Evolutionary conservation across 2,797 vertebrate genomes (phyloP), one percentile per base, ranked within the genome.

Genomic region (Takifugu ocellatus): DNA sequence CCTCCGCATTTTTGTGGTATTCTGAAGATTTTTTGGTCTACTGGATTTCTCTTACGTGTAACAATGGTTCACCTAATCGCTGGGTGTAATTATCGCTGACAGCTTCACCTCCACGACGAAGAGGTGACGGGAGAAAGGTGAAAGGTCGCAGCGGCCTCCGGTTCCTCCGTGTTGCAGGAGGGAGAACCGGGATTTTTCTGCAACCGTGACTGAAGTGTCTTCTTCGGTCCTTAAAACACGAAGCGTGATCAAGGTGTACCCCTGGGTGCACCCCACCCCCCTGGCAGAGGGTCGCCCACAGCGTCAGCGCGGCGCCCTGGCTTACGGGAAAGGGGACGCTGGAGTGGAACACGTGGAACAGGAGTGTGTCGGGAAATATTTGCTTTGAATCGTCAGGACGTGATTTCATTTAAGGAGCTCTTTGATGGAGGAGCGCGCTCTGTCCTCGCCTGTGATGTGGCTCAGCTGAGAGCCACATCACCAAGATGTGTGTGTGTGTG

Each of bases 311-410:
- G 53, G 66, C 51, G 59, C 68, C 61, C 51, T 56, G 39, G 25
- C 78, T 70, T 61, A 72, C 72, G 77, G 64, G 15, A 6, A 63
- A 75, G 79, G 74, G 66, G 49, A 60, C 11, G 54, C 71, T 69
- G 74, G 70, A 69, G 73, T 74, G 68, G 70, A 70, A 48, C 6
- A 56, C 74, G 44, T 73, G 68, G 68, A 70, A 49, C 6, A 54
- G 62, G 66, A 72, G 75, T 75, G 74, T 63, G 74, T 57, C 68
- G 67, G 63, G 70, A 75, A 81, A 82, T 87, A 77, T 86, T 84
- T 83, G 70, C 84, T 87, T 84, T 86, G 77, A 84, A 81, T 85
- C 80, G 82, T 81, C 75, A 77, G 72, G 82, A 84, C 77, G 80
- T 80, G 72, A 75, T 84, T 83, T 83, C 70, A 78, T 82, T 81